Evolutionary conservation across 2,797 vertebrate genomes (phyloP), one percentile per base, ranked within the genome.

Genomic region (Sylvilagus floridanus): DNA sequence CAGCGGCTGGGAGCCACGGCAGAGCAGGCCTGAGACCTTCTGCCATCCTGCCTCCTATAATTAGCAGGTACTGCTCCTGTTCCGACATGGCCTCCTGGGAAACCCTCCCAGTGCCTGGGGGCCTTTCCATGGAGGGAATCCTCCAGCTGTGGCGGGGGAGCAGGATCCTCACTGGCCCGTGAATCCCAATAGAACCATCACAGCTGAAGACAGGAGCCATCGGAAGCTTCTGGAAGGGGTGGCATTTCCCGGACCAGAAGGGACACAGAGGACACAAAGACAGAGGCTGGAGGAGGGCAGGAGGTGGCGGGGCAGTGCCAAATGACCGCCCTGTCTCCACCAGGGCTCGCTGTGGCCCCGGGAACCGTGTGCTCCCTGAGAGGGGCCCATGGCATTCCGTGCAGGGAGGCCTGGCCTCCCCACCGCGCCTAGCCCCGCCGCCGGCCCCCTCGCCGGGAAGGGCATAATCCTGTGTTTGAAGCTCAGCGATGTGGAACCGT

Each of bases 401-500:
- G 9, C 12, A 90, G 72, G 22, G 6, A 30, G 12, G 66, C 84
- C 30, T 12, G 42, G 72, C 57, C 66, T 85, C 71, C 91, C 88
- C 28, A 35, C 77, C 68, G 86, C 54, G 60, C 87, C 69, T 37
- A 89, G 52, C 89, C 84, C 89, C 28, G 42, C 8, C 91, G 82
- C 87, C 90, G 94, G 93, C 84, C 89, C 32, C 28, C 85, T 91
- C 93, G 63, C 88, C 35, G 90, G 83, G 92, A 57, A 90, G 83
- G 92, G 95, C 63, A 88, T 97, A 95, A 97, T 96, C 96, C 93
- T 71, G 72, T 92, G 92, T 76, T 84, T 95, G 92, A 96, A 96
- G 95, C 87, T 97, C 95, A 94, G 92, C 26, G 82, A 97, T 78
- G 95, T 93, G 94, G 94, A 97, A 96, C 79, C 13, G 54, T 63